Evolutionary conservation across 2,888 invertebrate genomes (phyloP), one percentile per base, ranked within the genome.

Genomic region (Tuberolachnus salignus): DNA sequence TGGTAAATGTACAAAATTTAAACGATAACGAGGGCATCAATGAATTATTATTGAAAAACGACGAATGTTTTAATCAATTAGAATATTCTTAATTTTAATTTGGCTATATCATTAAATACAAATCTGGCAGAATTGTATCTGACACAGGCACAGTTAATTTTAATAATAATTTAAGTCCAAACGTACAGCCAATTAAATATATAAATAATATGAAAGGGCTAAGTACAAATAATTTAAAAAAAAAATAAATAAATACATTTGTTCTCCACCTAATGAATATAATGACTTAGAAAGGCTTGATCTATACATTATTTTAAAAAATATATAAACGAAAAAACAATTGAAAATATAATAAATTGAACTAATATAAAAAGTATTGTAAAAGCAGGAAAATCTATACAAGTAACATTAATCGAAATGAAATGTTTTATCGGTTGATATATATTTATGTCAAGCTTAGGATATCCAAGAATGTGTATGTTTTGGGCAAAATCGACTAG

Each of bases 211-310:
- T 64, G 21, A 64, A 64, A 64, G 44, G 9, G 46, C 21, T 64
- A 64, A 64, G 64, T 44, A 46, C 64, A 64, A 64, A 64, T 64
- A n/a, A 21, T 16, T 64, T 64, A 21, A 64, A 61, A 64, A 19
- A 1, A 8, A 64, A 6, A n/a, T n/a, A 44, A 44, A 64, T 1
- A 64, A 64, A 64, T 46, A 44, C 44, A 64, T 64, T 21, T 14
- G 21, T 64, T 46, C 64, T 64, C 14, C 64, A 21, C 64, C 46
- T 46, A 9, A 64, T 16, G 21, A 46, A 46, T 64, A 64, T 64
- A 64, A 46, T 21, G 44, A 64, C 64, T 21, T 26, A 21, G 64
- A 64, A 46, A 46, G 46, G 46, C 9, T 21, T 46, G 21, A 46
- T 44, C 44, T 44, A 44, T 44, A 44, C 4, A 64, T 21, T 64